Evolutionary conservation across 2,888 invertebrate species (phyloP).

Genomic region (Sesia bembeciformis): DNA sequence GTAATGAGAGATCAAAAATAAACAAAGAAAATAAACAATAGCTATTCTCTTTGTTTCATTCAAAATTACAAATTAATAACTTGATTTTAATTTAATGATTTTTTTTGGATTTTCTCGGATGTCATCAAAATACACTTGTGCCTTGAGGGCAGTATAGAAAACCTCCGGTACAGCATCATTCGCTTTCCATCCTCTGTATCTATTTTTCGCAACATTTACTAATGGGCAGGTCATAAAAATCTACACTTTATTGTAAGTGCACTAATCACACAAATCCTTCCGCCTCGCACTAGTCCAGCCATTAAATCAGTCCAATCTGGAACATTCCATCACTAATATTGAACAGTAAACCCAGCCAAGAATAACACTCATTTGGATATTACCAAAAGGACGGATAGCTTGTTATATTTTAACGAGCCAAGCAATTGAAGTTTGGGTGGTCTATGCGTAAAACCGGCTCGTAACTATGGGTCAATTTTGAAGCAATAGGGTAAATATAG

Average conservation of each 20-base stretch:
- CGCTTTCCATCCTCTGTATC: too few relatives aligned
- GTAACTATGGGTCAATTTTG: constrained; percentile 26
- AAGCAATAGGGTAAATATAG: constrained; percentile 30
- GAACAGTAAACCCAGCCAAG: not conserved
- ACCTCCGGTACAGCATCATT: too few relatives aligned
- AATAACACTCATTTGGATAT: not conserved
- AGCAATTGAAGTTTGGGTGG: constrained; percentile 53
- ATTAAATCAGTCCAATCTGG: not conserved
- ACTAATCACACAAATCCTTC: not conserved
- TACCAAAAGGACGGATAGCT: not conserved
- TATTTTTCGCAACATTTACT: too few relatives aligned
- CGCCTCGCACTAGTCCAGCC: not conserved
- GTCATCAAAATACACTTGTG: too few relatives aligned
- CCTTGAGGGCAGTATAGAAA: too few relatives aligned
- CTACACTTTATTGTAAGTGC: not conserved
- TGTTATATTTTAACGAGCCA: constrained; percentile 33
- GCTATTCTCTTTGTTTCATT: too few relatives aligned
- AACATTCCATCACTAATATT: not conserved
- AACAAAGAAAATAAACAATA: too few relatives aligned
- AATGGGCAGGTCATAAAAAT: too few relatives aligned
- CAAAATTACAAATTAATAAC: too few relatives aligned
- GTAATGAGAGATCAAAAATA: too few relatives aligned
- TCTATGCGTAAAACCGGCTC: constrained; percentile 30
- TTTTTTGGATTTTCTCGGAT: too few relatives aligned
- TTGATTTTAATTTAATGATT: too few relatives aligned